Base-by-base conservation (phyloP, 2,888 invertebrate species). In the Dyspetes luteomarginatus region DNA sequence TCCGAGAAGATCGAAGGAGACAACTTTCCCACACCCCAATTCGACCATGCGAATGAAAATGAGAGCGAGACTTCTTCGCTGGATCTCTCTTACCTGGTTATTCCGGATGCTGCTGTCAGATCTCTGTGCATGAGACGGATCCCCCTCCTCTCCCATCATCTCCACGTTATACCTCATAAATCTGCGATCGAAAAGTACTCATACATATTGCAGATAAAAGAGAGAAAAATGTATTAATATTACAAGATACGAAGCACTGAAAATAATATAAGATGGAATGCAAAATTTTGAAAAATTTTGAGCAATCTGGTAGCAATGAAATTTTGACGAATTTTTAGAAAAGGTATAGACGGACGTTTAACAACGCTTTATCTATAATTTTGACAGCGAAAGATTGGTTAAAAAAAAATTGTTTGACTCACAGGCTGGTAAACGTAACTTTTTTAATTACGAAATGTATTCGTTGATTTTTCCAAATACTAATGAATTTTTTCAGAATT, bases 1-100 rank as follows among this genome's bases (percentile, higher is more conserved):
- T 80, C 76, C 55, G 56, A 45, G 62, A 72, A 80, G 76, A 76
- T 80, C 80, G 72, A 55, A 80, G 45, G 36, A 72, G 80, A 80
- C 80, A 80, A 28, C 72, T 76, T 50, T 55, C 68, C 48, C 45
- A 41, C 67, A 36, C 67, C 30, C 67, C 30, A 62, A 55, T 80
- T 67, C 76, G 76, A 72, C 71, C 72, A 43, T 62, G 45, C 56
- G 60, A 5, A 76, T 76, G 75, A 80, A n/a, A n/a, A n/a, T 62
- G 76, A 72, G 67, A 68, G 65, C 41, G 45, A 45, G 36, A 22
- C n/a, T 36, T 26, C 22, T 7, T 65, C 52, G 41, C 15, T 48
- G 45, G 15, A 56, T 62, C 50, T 64, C 68, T 62, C 26, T 68
- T 17, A 73, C 48, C 64, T 65, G 69, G 62, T 71, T 69, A 69